A percentile compares a stretch with the other conserved stretches of the same genome.
Evolutionary conservation across 2,797 vertebrate species (phyloP).

Genomic region (Otolemur crassicaudatus): DNA sequence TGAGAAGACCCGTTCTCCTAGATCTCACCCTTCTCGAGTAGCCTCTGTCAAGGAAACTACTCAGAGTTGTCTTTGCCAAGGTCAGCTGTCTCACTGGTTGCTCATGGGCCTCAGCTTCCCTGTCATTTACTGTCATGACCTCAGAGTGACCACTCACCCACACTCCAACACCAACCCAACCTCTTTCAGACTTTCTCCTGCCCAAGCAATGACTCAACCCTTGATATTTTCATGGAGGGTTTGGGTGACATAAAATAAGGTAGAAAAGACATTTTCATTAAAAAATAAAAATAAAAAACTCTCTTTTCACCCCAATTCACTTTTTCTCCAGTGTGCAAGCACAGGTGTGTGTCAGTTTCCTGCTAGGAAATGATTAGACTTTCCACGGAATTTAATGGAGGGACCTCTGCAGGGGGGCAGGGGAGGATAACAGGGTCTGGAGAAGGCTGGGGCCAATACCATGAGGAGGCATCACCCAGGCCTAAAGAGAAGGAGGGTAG

Average conservation of each 20-base stretch:
- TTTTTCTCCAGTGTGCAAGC: neutral
- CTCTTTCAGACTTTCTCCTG: neutral
- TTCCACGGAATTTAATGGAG: neutral
- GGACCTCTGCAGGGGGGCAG: neutral
- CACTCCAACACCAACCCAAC: neutral
- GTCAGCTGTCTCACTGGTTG: neutral
- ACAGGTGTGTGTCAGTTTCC: neutral
- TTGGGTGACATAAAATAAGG: neutral
- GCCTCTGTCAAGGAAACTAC: neutral
- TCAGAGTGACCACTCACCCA: neutral
- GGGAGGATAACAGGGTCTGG: neutral
- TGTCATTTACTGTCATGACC: neutral
- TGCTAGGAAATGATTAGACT: neutral
- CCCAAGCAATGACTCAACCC: neutral
- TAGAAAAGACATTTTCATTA: neutral
- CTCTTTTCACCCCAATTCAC: neutral
- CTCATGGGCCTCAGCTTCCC: neutral
- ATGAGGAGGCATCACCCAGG: neutral
- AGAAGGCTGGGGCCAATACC: neutral
- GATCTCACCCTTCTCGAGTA: no score
- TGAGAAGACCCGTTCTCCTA: no score
- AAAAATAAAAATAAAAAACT: constrained; percentile 25
- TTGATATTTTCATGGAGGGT: neutral
- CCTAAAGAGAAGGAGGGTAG: neutral
- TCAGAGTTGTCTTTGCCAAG: constrained; percentile 21